Evolutionary conservation across 2,797 vertebrate genomes (phyloP).

Genomic region (Peromyscus attwateri): DNA sequence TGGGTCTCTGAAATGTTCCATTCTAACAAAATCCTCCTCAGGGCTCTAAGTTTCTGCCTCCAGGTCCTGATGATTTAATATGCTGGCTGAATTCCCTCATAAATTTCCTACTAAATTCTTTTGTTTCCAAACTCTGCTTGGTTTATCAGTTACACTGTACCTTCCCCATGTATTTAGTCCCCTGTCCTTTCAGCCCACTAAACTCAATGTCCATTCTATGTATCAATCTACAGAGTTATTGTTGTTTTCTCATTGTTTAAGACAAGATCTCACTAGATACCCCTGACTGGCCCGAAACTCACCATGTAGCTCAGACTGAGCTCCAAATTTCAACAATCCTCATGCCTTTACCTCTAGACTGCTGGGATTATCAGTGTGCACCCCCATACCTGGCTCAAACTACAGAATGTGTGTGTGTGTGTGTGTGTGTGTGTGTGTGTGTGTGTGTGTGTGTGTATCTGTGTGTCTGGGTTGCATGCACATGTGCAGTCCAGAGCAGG

Average conservation of each 20-base stretch:
- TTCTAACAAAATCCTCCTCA: not conserved
- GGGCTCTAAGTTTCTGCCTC: not conserved
- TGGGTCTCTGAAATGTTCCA: slow-evolving; percentile 4
- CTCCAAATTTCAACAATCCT: not conserved
- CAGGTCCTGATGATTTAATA: not conserved
- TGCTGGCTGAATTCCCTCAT: not conserved
- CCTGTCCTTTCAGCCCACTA: not conserved
- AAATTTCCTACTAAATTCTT: slow-evolving; percentile 45
- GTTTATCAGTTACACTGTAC: not conserved
- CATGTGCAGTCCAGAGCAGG: not conserved
- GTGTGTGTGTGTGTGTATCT: not conserved
- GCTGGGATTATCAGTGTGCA: not conserved
- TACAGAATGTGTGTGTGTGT: not conserved
- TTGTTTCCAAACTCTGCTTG: not conserved
- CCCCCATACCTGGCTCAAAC: not conserved
- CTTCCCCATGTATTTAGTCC: not conserved
- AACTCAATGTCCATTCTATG: not conserved
- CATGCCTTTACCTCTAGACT: not conserved
- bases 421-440: not conserved
- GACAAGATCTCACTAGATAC: not conserved
- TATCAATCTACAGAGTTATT: not conserved
- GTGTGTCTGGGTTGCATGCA: not conserved
- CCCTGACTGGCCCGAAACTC: not conserved
- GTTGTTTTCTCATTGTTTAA: not conserved
- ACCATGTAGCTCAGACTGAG: not conserved